Evolutionary conservation across 2,888 invertebrate species (phyloP), one percentile per base, ranked within the genome.

Genomic region (Seira ritae): DNA sequence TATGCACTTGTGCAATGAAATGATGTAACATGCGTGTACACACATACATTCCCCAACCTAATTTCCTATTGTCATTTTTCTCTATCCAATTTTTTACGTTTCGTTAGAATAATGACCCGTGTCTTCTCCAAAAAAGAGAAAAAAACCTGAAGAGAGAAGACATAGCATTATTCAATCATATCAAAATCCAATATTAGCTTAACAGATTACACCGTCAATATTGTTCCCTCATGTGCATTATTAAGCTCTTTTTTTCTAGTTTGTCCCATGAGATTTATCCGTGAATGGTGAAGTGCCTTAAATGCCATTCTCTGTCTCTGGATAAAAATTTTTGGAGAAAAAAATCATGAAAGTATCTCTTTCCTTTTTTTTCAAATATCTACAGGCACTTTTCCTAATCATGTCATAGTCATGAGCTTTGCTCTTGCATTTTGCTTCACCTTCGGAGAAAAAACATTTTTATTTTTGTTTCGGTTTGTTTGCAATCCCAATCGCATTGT

Each of bases 11-110:
- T 23, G 31, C 46, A 72, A 50, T 60, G 72, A 50, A 72, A 72
- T 23, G 15, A 12, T 24, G 23, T 31, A 20, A 22, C 37, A 3
- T 10, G 55, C n/a, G 15, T 4, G 8, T 22, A 24, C 46, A 70
- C 17, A 73, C 19, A 22, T 3, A 46, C 17, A 60, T 3, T n/a
- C 60, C 12, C 60, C 17, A 15, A 19, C n/a, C 22, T 80, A 74
- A 80, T 80, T 80, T 80, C 80, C 80, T 80, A 55, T 80, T 80
- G 67, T 80, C 80, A 80, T 80, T 80, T 80, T 66, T 80, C 74
- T 71, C 6, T 46, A 31, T 60, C 72, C 71, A 62, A n/a, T n/a
- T 62, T 62, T n/a, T 12, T 12, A 62, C 8, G 62, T n/a, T n/a
- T n/a, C 17, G 37, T 50, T 55, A 19, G n/a, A n/a, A 76, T 68